Evolutionary conservation across 2,888 invertebrate species (phyloP).

Genomic region (Phania funesta): DNA sequence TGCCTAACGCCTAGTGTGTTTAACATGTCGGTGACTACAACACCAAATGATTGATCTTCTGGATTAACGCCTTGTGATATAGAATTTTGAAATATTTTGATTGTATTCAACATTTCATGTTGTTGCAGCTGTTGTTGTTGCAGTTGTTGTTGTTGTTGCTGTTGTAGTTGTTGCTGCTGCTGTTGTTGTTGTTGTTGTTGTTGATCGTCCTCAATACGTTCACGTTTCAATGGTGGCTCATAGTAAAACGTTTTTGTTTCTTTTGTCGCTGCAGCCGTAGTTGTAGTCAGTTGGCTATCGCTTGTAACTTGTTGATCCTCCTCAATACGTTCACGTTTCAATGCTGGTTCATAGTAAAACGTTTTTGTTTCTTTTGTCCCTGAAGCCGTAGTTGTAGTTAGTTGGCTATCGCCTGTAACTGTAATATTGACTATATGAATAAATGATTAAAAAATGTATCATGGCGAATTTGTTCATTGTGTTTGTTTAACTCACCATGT

Average conservation of each 20-base stretch:
- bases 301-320: constrained; percentile 75
- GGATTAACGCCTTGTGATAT: constrained; percentile 77
- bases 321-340: constrained; percentile 76
- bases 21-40: constrained; percentile 78
- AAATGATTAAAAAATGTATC: constrained; percentile 11
- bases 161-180: constrained; percentile 46
- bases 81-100: constrained; percentile 78
- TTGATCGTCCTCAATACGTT: constrained; percentile 75
- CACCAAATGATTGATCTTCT: constrained; percentile 78
- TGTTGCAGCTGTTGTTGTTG: constrained; percentile 48
- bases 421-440: constrained; percentile 72
- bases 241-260: constrained; percentile 77
- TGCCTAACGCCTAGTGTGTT: constrained; percentile 77
- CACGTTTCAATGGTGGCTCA: constrained; percentile 76
- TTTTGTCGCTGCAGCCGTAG: constrained; percentile 73
- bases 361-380: constrained; percentile 77
- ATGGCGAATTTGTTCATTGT: background rate
- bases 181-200: constrained; percentile 64
- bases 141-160: constrained; percentile 66
- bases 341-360: constrained; percentile 75
- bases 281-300: constrained; percentile 74
- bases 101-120: constrained; percentile 77
- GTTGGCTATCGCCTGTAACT: constrained; percentile 77
- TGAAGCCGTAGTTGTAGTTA: constrained; percentile 71
- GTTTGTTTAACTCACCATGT: constrained; percentile 72